Evolutionary conservation across 2,888 invertebrate species (phyloP), one percentile per base, ranked within the genome.

Genomic region (Ashinkailepas kermadecensis): DNA sequence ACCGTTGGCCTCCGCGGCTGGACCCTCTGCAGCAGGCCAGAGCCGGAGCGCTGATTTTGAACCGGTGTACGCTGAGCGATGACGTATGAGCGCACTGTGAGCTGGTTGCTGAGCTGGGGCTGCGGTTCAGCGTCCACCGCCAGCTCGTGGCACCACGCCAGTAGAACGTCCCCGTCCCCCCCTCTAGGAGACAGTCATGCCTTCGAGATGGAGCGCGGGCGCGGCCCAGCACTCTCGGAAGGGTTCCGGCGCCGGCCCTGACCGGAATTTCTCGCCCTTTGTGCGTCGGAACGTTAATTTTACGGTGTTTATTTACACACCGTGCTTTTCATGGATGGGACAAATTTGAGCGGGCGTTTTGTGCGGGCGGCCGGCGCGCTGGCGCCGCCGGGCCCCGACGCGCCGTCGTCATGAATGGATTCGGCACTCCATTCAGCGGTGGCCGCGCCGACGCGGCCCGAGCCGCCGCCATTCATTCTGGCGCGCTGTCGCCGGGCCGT

Each of bases 281-380:
- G 74, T 74, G 23, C 74, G 54, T 10, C 8, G 56, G 54, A 56
- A 74, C 74, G 74, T 74, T 56, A 74, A 56, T 74, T 74, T 74
- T 74, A 74, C 74, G 54, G 74, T 74, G 74, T 74, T 74, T 74
- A 74, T 74, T 74, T 74, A 74, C 74, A 54, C 54, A 56, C 54
- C 15, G 74, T 23, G 56, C 74, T 54, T 21, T 23, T 54, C 74
- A 15, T 54, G 21, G 74, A 74, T 56, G 56, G 74, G 74, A 74
- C 74, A 74, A 74, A 74, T 74, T 74, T 56, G 74, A 74, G 74
- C 54, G 56, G 54, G 12, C 74, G 23, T 74, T 74, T 74, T 74
- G 74, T 74, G 21, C 74, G 23, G 8, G 54, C 15, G 54, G 74
- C 21, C 74, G 74, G 74, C 39, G 39, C 39, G 74, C 21, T 56